These are phyloP conservation scores for Pituophis catenifer DNA, from an alignment of 2,113 vertebrate genomes.

Conservation along the genomic window DNA sequence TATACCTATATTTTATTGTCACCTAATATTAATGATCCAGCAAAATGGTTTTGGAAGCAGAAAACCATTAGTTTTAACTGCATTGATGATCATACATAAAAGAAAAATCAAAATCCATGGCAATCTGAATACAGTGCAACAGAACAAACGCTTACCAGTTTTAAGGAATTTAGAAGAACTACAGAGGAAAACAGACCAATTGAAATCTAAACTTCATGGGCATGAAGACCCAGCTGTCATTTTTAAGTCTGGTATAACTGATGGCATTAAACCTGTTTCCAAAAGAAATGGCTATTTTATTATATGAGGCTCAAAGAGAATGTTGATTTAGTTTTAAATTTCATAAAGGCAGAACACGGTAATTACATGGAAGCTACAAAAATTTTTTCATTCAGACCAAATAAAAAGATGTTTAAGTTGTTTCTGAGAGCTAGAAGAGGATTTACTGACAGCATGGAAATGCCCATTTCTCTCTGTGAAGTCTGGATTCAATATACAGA, in stretches of 20 bases:
- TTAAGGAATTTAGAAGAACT: constrained; percentile 37
- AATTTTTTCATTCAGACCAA: constrained; percentile 54
- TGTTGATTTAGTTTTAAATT: constrained; percentile 51
- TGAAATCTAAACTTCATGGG: constrained; percentile 41
- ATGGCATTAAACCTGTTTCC: constrained; percentile 50
- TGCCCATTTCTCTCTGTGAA: constrained; percentile 43
- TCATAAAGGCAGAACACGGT: constrained; percentile 37
- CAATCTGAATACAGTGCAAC: not conserved
- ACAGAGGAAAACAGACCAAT: constrained; percentile 29
- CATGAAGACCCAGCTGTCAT: constrained; percentile 38
- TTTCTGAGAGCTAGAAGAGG: constrained; percentile 39
- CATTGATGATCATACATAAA: constrained; percentile 56
- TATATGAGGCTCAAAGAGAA: constrained; percentile 52
- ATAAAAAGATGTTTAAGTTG: constrained; percentile 47
- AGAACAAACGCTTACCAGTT: constrained; percentile 32
- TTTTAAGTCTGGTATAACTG: constrained; percentile 43
- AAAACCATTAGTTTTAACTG: constrained; percentile 6
- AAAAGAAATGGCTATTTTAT: constrained; percentile 53
- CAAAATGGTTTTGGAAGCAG: not conserved
- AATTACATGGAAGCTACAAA: constrained; percentile 53
- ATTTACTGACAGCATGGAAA: constrained; percentile 54
- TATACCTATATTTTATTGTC: not conserved
- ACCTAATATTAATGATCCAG: not conserved
- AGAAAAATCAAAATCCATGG: not conserved
- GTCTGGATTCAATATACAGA: constrained; percentile 30